These are phyloP conservation scores for Syrphus vitripennis DNA, from an alignment of 2,888 invertebrate genomes.

Conservation along the genomic window DNA sequence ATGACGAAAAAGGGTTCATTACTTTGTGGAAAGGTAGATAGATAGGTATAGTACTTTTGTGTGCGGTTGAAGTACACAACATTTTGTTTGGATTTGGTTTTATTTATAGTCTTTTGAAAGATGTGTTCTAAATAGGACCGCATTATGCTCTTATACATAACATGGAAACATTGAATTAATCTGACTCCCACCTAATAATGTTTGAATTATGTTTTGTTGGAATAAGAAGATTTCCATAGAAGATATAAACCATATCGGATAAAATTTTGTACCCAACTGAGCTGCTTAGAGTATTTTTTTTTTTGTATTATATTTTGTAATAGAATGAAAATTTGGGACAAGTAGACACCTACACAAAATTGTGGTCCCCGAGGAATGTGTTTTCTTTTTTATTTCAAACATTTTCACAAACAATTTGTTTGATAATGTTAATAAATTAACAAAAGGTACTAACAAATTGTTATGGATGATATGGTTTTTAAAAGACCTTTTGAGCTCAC, in stretches of 20 bases:
- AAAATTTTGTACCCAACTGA: neutral
- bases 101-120: slow-evolving; percentile 6
- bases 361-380: too few relatives aligned
- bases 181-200: neutral
- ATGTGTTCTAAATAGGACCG: neutral
- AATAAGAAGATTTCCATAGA: neutral
- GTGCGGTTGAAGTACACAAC: slow-evolving; percentile 25
- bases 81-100: slow-evolving; percentile 18
- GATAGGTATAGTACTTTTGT: neutral
- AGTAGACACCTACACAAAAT: too few relatives aligned
- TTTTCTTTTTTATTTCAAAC: too few relatives aligned
- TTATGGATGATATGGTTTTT: too few relatives aligned
- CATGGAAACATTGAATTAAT: slow-evolving; percentile 10
- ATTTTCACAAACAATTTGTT: too few relatives aligned
- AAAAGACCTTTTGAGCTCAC: too few relatives aligned
- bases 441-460: too few relatives aligned
- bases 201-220: neutral
- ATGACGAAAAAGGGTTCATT: slow-evolving; percentile 48
- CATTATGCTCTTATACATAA: slow-evolving; percentile 1
- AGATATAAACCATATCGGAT: neutral
- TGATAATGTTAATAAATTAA: too few relatives aligned
- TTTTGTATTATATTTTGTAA: neutral
- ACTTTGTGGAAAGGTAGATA: slow-evolving; percentile 32
- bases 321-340: neutral
- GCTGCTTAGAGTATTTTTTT: neutral